Conservation (phyloP, 1,140 invertebrate genomes). For the Battus philenor region DNA sequence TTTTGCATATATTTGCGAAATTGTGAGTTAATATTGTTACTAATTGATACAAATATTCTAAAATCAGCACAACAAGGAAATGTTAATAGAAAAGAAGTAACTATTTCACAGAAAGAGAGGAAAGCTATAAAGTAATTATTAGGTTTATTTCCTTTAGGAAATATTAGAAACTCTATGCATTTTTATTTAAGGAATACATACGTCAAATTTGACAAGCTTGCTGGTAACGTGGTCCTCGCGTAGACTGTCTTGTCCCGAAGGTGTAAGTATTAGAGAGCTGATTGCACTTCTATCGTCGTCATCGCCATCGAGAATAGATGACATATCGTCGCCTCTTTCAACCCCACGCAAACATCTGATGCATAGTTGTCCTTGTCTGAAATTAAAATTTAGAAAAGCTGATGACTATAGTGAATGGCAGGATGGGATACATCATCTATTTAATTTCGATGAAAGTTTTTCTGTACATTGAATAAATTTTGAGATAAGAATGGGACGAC, state of each 20-base stretch:
- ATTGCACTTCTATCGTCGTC: constrained; percentile 83
- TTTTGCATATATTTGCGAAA: constrained; percentile 33
- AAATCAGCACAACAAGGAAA: constrained; percentile 15
- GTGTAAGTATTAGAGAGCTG: constrained; percentile 76
- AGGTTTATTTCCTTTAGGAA: constrained; percentile 1
- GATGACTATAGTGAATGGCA: too few species aligned
- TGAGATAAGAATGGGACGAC: too few species aligned
- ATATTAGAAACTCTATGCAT: constrained; percentile 18
- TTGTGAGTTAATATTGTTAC: constrained; percentile 50
- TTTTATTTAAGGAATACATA: constrained; percentile 30
- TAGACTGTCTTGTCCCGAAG: constrained; percentile 55
- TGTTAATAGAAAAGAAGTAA: constrained; percentile 20
- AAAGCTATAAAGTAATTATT: constrained; percentile 23
- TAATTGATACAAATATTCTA: constrained; percentile 18
- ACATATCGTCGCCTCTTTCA: constrained; percentile 81
- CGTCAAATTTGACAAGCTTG: constrained; percentile 71
- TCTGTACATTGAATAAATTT: too few species aligned
- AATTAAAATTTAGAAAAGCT: too few species aligned
- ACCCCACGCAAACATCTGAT: constrained; percentile 83
- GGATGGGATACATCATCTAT: too few species aligned
- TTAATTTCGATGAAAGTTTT: too few species aligned
- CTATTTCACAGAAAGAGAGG: constrained; percentile 24
- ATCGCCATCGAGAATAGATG: constrained; percentile 81
- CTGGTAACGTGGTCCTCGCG: constrained; percentile 58
- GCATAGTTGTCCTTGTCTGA: constrained; percentile 86